These are phyloP conservation scores for Sparus aurata DNA, from an alignment of 2,797 vertebrate species.

Conservation along the genomic window DNA sequence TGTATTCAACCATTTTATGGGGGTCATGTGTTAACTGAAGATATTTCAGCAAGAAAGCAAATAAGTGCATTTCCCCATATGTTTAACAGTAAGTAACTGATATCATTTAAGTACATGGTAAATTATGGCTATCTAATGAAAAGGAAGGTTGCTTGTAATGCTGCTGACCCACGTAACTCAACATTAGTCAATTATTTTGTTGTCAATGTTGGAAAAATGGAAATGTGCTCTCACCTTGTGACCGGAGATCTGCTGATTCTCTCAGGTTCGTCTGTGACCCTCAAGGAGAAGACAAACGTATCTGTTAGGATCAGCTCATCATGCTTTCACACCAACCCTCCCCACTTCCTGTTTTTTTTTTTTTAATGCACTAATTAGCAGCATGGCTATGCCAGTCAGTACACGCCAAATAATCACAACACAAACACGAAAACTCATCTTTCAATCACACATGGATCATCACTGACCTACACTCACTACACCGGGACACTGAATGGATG, in stretches of 20 bases:
- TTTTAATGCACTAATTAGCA: constrained; percentile 23
- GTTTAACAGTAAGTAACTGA: not conserved
- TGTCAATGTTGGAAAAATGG: not conserved
- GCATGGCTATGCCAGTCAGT: constrained; percentile 27
- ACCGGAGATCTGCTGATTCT: constrained; percentile 98
- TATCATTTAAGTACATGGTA: too few species aligned
- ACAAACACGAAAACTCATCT: constrained; percentile 44
- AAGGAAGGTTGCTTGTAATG: not conserved
- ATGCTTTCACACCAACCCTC: not conserved
- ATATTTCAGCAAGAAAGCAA: not conserved
- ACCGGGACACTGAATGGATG: constrained; percentile 49
- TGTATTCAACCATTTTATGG: too few species aligned
- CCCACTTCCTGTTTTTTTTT: constrained; percentile 4
- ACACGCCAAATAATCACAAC: constrained; percentile 40
- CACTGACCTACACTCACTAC: constrained; percentile 35
- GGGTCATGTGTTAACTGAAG: too few species aligned
- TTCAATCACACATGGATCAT: constrained; percentile 50
- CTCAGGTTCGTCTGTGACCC: constrained; percentile 99
- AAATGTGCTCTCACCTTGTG: constrained; percentile 89
- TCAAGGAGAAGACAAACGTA: constrained; percentile 85
- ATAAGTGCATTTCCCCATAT: not conserved
- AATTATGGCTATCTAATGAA: not conserved
- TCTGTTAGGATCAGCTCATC: constrained; percentile 72
- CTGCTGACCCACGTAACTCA: not conserved
- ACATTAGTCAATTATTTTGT: not conserved